Conservation (phyloP, 2,888 invertebrate genomes). For the Andrena fulva region DNA sequence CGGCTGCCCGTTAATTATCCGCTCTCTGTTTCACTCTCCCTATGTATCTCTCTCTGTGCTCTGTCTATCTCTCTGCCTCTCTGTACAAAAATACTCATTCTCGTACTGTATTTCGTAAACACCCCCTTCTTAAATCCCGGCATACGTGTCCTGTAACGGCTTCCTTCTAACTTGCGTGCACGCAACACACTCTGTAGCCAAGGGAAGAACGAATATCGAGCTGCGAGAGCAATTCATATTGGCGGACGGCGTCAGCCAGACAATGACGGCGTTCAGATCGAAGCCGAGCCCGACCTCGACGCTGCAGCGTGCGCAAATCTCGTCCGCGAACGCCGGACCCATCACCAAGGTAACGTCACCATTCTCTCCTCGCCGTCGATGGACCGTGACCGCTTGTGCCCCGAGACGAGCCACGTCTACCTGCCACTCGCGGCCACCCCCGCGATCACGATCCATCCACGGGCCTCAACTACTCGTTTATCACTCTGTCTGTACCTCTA, state of each 20-base stretch:
- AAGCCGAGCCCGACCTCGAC: constrained; percentile 94
- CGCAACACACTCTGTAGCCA: constrained; percentile 91
- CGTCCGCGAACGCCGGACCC: constrained; percentile 90
- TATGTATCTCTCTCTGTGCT: constrained; percentile 26
- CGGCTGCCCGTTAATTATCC: constrained; percentile 44
- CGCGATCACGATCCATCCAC: constrained; percentile 24
- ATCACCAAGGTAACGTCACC: constrained; percentile 94
- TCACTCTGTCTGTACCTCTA: constrained; percentile 14
- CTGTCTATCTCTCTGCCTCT: constrained; percentile 41
- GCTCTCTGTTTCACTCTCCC: constrained; percentile 5
- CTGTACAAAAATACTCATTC: constrained; percentile 14
- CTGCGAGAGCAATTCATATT: constrained; percentile 99
- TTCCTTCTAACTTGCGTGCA: constrained; percentile 82
- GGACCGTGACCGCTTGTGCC: constrained; percentile 9
- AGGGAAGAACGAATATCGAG: constrained; percentile 99
- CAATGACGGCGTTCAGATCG: constrained; percentile 99
- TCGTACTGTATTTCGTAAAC: constrained; percentile 15
- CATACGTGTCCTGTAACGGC: constrained; percentile 70
- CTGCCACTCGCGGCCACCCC: background rate
- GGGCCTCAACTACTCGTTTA: constrained; percentile 3
- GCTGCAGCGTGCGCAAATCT: constrained; percentile 87
- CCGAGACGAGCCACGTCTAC: background rate
- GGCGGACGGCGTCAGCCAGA: constrained; percentile 99
- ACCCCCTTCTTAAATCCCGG: constrained; percentile 65
- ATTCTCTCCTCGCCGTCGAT: constrained; percentile 16